phyloP scores from a whole-genome alignment of 1,140 invertebrate species.

The Drosophila kepulauana region DNA sequence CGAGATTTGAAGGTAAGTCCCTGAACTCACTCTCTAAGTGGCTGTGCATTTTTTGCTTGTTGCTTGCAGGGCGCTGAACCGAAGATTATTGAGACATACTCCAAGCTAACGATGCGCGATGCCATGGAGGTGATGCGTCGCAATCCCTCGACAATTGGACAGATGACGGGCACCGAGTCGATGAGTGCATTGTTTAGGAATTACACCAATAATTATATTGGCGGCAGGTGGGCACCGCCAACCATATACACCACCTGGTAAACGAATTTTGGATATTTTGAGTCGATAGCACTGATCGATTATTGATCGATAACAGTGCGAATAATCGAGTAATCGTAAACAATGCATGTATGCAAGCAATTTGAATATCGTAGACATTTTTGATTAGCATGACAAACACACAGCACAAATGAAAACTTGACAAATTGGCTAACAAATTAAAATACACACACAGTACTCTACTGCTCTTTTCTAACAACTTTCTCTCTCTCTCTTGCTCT shows the following conservation, averaged over 20 bases:
- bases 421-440: constrained; percentile 25
- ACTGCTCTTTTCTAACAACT: constrained; percentile 1
- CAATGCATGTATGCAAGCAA: constrained; percentile 70
- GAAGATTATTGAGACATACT: constrained; percentile 97
- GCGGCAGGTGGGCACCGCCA: constrained; percentile 89
- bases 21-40: neutral
- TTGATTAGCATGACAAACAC: constrained; percentile 58
- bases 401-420: constrained; percentile 47
- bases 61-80: constrained; percentile 91
- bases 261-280: constrained; percentile 83
- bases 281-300: constrained; percentile 37
- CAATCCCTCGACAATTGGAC: constrained; percentile 93
- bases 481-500: constrained; percentile 10
- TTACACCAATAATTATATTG: constrained; percentile 92
- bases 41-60: neutral
- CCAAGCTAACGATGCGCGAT: constrained; percentile 96
- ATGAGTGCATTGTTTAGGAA: constrained; percentile 96
- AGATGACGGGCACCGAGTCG: constrained; percentile 93
- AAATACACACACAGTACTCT: constrained; percentile 24
- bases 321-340: constrained; percentile 37
- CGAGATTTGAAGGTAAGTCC: constrained; percentile 90
- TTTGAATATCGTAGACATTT: constrained; percentile 43
- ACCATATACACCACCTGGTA: constrained; percentile 85
- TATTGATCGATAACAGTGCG: constrained; percentile 21
- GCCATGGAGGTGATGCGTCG: constrained; percentile 95